Conservation (phyloP, 2,113 vertebrate genomes). For the Lepus americanus region DNA sequence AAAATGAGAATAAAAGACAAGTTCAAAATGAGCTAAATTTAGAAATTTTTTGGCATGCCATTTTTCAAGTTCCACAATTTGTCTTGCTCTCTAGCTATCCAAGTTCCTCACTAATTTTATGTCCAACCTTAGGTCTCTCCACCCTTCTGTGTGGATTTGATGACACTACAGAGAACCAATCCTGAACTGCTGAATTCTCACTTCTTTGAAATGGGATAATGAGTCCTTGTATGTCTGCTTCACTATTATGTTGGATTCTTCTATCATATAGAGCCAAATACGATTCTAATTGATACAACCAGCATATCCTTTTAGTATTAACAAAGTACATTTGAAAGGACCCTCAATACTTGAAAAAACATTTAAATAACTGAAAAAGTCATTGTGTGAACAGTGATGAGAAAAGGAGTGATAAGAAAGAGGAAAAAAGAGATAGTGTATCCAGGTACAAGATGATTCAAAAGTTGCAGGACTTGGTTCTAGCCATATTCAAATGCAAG, state of each 20-base stretch:
- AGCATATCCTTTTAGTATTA: not conserved
- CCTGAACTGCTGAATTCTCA: not conserved
- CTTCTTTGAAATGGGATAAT: not conserved
- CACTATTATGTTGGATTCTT: not conserved
- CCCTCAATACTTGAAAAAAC: not conserved
- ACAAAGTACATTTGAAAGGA: slow-evolving; percentile 17
- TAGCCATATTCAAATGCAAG: too few species aligned
- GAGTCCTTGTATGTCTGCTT: not conserved
- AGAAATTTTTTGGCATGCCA: not conserved
- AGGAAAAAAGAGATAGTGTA: not conserved
- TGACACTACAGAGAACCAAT: not conserved
- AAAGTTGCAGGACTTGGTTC: too few species aligned
- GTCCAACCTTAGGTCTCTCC: not conserved
- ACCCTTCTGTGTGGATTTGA: not conserved
- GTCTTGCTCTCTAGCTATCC: not conserved
- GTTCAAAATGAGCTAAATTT: slow-evolving; percentile 29
- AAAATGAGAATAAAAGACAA: slow-evolving; percentile 26
- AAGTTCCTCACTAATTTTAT: not conserved
- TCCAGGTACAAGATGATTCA: too few species aligned
- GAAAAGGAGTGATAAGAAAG: not conserved
- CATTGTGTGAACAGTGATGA: not conserved
- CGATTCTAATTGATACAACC: not conserved
- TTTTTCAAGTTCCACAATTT: not conserved
- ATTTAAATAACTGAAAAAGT: slow-evolving; percentile 22
- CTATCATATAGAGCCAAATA: not conserved